These are phyloP conservation scores for Centruroides sculpturatus DNA, from an alignment of 1,140 invertebrate species.

Conservation along the genomic window DNA sequence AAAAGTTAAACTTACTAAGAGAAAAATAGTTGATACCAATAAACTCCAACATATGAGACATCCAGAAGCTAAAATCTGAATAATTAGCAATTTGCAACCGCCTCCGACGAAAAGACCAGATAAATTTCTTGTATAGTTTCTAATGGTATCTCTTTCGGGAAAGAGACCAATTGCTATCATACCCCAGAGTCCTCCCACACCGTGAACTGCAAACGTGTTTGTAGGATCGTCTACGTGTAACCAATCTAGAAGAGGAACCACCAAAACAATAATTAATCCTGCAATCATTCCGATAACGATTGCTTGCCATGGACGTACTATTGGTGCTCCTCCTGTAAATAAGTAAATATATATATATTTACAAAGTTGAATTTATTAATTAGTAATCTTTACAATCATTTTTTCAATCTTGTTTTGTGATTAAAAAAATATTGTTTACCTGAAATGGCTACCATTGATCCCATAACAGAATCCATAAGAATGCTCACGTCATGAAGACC, in stretches of 20 bases:
- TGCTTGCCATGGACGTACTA: constrained; percentile 16
- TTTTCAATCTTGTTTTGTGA: neutral
- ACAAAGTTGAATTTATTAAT: neutral
- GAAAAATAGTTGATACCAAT: constrained; percentile 8
- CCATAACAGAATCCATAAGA: constrained; percentile 19
- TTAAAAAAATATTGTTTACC: neutral
- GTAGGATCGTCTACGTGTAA: constrained; percentile 20
- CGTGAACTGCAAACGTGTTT: constrained; percentile 21
- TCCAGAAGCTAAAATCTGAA: constrained; percentile 11
- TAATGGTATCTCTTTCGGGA: constrained; percentile 10
- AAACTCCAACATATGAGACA: constrained; percentile 14
- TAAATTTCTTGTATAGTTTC: constrained; percentile 15
- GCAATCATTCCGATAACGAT: constrained; percentile 17
- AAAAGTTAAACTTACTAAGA: constrained; percentile 13
- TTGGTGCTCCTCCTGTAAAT: constrained; percentile 14
- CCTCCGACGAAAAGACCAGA: constrained; percentile 16
- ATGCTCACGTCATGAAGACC: constrained; percentile 19
- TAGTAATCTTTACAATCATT: neutral
- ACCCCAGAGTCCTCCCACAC: constrained; percentile 18
- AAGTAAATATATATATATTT: neutral
- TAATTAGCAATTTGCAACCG: constrained; percentile 5
- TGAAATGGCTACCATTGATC: constrained; percentile 20
- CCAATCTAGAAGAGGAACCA: constrained; percentile 14
- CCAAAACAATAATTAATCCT: constrained; percentile 9
- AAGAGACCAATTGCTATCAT: constrained; percentile 20